Evolutionary conservation across 2,888 invertebrate genomes (phyloP).

Genomic region (Nomada fabriciana): DNA sequence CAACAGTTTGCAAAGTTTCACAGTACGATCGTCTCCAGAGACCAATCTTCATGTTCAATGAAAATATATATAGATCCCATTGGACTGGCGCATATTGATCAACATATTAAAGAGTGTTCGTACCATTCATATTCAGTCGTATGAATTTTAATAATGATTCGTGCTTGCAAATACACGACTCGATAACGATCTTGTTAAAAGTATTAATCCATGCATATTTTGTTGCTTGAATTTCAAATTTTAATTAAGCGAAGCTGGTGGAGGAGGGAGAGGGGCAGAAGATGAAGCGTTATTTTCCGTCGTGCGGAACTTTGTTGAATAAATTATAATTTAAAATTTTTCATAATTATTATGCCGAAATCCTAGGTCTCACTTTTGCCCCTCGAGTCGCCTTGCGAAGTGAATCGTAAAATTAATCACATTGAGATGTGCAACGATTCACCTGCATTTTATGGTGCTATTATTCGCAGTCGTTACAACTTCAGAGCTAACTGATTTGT

Average conservation of each 20-base stretch:
- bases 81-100: neutral
- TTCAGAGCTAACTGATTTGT: too few species aligned
- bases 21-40: neutral
- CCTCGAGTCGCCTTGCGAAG: neutral
- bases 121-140: neutral
- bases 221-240: slow-evolving; percentile 5
- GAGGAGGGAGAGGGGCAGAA: neutral
- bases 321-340: neutral
- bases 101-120: neutral
- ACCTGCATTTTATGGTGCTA: neutral
- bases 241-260: neutral
- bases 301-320: neutral
- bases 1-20: neutral
- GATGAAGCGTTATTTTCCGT: neutral
- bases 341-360: neutral
- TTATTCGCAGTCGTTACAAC: neutral
- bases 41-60: neutral
- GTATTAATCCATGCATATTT: neutral
- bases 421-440: neutral
- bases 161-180: neutral
- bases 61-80: slow-evolving; percentile 18
- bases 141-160: slow-evolving; percentile 2
- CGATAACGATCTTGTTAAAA: slow-evolving; percentile 9
- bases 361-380: neutral
- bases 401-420: neutral